These are phyloP conservation scores for Epiblema foenella DNA, from an alignment of 2,888 invertebrate genomes.

Conservation along the genomic window DNA sequence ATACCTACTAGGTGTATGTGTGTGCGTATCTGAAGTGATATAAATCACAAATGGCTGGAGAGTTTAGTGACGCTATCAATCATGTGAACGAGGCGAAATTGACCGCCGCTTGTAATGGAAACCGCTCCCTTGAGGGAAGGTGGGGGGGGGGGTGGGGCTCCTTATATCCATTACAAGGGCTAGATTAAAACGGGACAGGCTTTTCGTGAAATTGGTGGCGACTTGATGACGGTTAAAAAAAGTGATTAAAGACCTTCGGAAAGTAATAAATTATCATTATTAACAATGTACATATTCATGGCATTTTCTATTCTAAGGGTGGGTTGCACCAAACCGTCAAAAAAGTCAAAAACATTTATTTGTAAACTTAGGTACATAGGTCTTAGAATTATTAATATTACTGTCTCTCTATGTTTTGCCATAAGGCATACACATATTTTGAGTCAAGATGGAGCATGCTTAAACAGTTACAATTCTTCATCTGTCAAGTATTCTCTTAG, in stretches of 20 bases:
- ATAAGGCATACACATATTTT: no score
- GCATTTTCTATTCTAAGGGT: neutral
- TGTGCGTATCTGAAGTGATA: neutral
- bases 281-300: neutral
- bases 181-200: conserved; percentile 15
- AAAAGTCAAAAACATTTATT: no score
- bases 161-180: neutral
- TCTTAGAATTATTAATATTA: no score
- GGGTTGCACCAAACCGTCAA: no score
- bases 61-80: conserved; percentile 32
- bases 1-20: neutral
- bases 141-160: neutral
- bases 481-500: no score
- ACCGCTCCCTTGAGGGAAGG: conserved; percentile 23
- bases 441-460: no score
- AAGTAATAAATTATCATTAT: no score
- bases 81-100: conserved; percentile 12
- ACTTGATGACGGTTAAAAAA: neutral
- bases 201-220: neutral
- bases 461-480: no score
- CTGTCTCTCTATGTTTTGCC: no score
- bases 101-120: conserved; percentile 21
- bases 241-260: no score
- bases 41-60: conserved; percentile 16
- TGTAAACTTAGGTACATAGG: no score